Percentiles rank a stretch among this genome's conserved stretches.
Conservation (phyloP, 2,888 invertebrate genomes). For the Pinctada fucata region DNA sequence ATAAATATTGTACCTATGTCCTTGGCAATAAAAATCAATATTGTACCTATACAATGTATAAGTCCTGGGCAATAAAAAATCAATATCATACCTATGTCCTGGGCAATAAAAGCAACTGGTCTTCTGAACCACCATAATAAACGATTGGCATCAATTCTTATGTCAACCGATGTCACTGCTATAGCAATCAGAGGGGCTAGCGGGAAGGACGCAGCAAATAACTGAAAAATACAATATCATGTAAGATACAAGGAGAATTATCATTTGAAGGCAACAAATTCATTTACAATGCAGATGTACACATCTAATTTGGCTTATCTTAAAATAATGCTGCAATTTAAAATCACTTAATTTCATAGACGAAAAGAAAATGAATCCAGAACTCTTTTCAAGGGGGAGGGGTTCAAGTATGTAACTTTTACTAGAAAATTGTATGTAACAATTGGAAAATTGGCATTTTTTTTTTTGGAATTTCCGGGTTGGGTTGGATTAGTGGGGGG, state of each 20-base stretch:
- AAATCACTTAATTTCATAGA: background rate
- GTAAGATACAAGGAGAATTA: background rate
- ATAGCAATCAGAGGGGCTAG: conserved; percentile 78
- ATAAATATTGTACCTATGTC: too few relatives aligned
- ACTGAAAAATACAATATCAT: conserved; percentile 61
- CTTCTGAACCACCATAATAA: conserved; percentile 77
- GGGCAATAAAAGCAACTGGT: conserved; percentile 76
- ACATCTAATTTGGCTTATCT: too few relatives aligned
- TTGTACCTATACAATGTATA: too few relatives aligned
- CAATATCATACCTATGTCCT: conserved; percentile 75
- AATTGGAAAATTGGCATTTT: too few relatives aligned
- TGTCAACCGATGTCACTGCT: conserved; percentile 76
- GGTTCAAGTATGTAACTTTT: too few relatives aligned
- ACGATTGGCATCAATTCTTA: conserved; percentile 76
- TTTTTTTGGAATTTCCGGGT: too few relatives aligned
- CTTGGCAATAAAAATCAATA: too few relatives aligned
- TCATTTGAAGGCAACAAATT: background rate
- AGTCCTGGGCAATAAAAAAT: too few relatives aligned
- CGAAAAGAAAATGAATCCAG: background rate
- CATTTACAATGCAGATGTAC: background rate
- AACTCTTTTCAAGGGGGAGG: too few relatives aligned
- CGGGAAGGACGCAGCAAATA: conserved; percentile 79
- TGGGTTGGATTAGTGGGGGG: too few relatives aligned
- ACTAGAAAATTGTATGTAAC: too few relatives aligned
- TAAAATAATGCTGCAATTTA: too few relatives aligned